Conservation (phyloP, 2,797 vertebrate species). For the Botia kubotai region DNA sequence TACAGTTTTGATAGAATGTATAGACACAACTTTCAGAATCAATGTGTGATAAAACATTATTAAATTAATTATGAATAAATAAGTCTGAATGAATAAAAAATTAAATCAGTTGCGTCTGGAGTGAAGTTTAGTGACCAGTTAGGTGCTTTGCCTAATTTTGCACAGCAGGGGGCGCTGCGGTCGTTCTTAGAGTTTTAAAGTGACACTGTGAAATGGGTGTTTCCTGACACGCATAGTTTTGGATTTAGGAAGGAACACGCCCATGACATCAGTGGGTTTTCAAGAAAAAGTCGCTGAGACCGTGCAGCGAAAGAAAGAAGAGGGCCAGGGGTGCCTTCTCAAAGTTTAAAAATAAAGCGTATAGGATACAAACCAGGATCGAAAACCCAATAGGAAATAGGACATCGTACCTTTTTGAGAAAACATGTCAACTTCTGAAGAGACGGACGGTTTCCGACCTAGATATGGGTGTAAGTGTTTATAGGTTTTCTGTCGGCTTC, state of each 20-base stretch:
- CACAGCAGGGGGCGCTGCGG: slow-evolving; percentile 72
- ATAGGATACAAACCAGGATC: slow-evolving; percentile 18
- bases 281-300: slow-evolving; percentile 68
- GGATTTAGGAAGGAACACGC: slow-evolving; percentile 81
- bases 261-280: slow-evolving; percentile 79
- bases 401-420: slow-evolving; percentile 57
- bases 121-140: neutral
- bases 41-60: too few relatives aligned
- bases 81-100: too few relatives aligned
- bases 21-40: too few relatives aligned
- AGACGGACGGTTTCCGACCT: slow-evolving; percentile 80
- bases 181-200: neutral
- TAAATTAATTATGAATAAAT: too few relatives aligned
- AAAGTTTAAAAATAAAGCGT: slow-evolving; percentile 9
- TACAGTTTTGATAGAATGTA: neutral
- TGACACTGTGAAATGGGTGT: slow-evolving; percentile 60
- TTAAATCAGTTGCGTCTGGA: too few relatives aligned
- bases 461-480: slow-evolving; percentile 86
- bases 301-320: slow-evolving; percentile 63
- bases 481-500: slow-evolving; percentile 20
- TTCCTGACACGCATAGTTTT: slow-evolving; percentile 80
- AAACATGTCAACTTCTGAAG: slow-evolving; percentile 85
- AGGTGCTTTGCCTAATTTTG: neutral
- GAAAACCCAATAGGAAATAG: slow-evolving; percentile 54
- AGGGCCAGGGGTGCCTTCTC: slow-evolving; percentile 69